phyloP scores from a whole-genome alignment of 1,140 invertebrate species.

The Anthonomus grandis region DNA sequence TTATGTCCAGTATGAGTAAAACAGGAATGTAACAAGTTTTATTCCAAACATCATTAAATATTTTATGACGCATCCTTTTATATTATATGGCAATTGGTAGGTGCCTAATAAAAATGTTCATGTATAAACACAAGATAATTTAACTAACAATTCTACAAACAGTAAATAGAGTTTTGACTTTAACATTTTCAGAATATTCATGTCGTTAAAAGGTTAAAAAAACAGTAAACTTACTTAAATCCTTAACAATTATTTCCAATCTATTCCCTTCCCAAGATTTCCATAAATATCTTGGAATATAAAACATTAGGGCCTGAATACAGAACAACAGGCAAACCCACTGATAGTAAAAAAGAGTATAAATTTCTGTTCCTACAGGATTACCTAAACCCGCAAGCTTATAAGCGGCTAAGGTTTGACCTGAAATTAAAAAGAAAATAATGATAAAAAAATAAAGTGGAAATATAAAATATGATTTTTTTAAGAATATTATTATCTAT shows the following conservation, averaged over 20 bases:
- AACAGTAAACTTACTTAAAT: conserved; percentile 47
- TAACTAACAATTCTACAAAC: too few species aligned
- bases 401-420: background rate
- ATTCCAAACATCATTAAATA: background rate
- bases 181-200: background rate
- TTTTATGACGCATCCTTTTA: too few species aligned
- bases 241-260: conserved; percentile 53
- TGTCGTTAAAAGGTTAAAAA: background rate
- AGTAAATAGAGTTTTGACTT: too few species aligned
- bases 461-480: too few species aligned
- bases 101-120: too few species aligned
- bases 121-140: too few species aligned
- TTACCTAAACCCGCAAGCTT: conserved; percentile 14
- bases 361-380: conserved; percentile 1
- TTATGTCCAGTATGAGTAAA: background rate
- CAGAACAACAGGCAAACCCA: conserved; percentile 83
- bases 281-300: conserved; percentile 72
- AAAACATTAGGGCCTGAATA: conserved; percentile 74
- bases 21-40: background rate
- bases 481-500: too few species aligned
- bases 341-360: conserved; percentile 76
- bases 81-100: too few species aligned
- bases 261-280: conserved; percentile 70
- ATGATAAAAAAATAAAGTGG: too few species aligned
- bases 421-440: conserved; percentile 10